These are phyloP conservation scores for Pampus argenteus DNA, from an alignment of 2,797 vertebrate genomes.

Conservation along the genomic window DNA sequence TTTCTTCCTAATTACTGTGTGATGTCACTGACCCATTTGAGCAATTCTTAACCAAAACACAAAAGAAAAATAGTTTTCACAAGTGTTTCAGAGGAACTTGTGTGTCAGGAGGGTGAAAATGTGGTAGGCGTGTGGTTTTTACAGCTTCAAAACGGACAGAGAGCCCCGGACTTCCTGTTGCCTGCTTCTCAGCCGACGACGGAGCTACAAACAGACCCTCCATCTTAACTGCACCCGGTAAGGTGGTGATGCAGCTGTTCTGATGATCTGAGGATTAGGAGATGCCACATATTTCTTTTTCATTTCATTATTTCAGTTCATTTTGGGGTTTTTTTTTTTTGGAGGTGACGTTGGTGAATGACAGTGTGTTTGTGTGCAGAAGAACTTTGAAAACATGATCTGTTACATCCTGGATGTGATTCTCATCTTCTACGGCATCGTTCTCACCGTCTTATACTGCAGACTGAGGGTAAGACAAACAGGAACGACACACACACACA, in stretches of 20 bases:
- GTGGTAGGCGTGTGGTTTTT: slow-evolving; percentile 66
- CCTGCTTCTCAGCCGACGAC: slow-evolving; percentile 6
- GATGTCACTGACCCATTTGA: not conserved
- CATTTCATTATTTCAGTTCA: no score
- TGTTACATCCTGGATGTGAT: slow-evolving; percentile 91
- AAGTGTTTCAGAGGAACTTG: slow-evolving; percentile 56
- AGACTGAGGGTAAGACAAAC: slow-evolving; percentile 85
- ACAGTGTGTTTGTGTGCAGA: slow-evolving; percentile 29
- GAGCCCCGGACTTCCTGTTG: slow-evolving; percentile 77
- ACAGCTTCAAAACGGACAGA: slow-evolving; percentile 70
- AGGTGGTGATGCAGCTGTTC: slow-evolving; percentile 43
- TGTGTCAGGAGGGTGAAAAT: slow-evolving; percentile 23
- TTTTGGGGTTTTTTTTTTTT: no score
- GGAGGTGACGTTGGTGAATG: not conserved
- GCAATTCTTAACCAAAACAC: not conserved
- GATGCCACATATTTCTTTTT: no score
- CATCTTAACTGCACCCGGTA: not conserved
- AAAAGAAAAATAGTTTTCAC: not conserved
- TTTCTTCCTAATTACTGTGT: no score
- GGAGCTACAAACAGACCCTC: not conserved
- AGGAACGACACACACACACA: slow-evolving; percentile 3
- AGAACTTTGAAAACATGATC: slow-evolving; percentile 66
- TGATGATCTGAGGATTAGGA: slow-evolving; percentile 52
- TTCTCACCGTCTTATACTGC: slow-evolving; percentile 90
- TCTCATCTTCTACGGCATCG: slow-evolving; percentile 88